phyloP scores from a whole-genome alignment of 1,140 invertebrate genomes.

The Ceratosolen solmsi region DNA sequence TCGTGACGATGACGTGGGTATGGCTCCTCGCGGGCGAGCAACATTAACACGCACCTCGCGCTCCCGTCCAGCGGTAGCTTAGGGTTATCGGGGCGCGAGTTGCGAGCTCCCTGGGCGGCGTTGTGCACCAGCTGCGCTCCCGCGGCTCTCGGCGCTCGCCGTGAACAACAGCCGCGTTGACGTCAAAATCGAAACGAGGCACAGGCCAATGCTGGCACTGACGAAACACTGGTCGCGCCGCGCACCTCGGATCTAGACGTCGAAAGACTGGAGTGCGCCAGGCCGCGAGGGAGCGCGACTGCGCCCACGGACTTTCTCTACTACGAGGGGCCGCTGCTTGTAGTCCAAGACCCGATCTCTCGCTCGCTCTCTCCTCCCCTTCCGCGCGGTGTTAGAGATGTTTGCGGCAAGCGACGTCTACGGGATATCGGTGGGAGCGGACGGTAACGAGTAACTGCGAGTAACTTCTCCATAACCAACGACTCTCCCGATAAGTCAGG shows the following conservation, averaged over 20 bases:
- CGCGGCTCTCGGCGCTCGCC: neutral
- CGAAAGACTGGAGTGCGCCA: conserved; percentile 1
- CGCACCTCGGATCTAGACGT: neutral
- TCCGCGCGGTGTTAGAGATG: neutral
- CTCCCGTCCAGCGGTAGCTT: no score
- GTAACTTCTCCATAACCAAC: no score
- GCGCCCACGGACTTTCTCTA: neutral
- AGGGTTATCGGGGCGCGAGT: no score
- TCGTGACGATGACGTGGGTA: conserved; percentile 25
- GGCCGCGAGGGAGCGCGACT: conserved; percentile 26
- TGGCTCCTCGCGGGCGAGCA: neutral
- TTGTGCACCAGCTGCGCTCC: neutral
- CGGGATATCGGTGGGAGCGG: no score
- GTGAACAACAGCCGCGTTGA: neutral
- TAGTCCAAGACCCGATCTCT: neutral
- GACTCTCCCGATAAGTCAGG: no score
- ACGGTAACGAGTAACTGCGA: no score
- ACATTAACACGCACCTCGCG: no score
- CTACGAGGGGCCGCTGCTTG: neutral
- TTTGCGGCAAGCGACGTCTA: no score
- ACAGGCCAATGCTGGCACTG: no score
- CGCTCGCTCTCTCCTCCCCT: neutral
- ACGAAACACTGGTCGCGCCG: no score
- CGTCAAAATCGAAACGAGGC: no score
- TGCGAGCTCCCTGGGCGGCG: neutral